These are phyloP conservation scores for Bombus consobrinus DNA, from an alignment of 1,140 invertebrate species.

Conservation along the genomic window DNA sequence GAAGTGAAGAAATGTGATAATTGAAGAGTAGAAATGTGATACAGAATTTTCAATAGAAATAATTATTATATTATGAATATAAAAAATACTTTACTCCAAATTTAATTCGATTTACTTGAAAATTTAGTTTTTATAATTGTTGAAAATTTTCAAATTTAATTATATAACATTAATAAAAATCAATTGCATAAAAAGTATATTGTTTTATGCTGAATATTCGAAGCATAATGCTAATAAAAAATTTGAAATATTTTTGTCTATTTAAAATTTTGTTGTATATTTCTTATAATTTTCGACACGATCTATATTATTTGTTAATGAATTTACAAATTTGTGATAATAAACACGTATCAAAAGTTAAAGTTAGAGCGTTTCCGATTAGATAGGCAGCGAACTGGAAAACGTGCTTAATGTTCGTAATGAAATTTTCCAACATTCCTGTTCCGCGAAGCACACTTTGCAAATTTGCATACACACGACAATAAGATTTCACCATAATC, in stretches of 20 bases:
- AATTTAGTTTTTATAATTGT: no score
- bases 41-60: no score
- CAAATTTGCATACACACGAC: slow-evolving; percentile 6
- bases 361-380: not conserved
- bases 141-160: no score
- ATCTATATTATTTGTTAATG: not conserved
- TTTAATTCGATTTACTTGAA: no score
- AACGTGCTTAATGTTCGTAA: slow-evolving; percentile 15
- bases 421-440: slow-evolving; percentile 17
- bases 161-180: no score
- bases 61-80: no score
- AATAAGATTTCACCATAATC: slow-evolving; percentile 20
- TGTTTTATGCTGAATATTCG: not conserved
- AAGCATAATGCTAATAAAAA: not conserved
- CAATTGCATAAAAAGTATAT: no score
- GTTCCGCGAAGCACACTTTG: slow-evolving; percentile 13
- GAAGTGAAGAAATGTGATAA: no score
- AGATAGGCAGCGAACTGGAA: not conserved
- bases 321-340: not conserved
- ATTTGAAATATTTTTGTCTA: not conserved
- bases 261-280: not conserved
- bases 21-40: no score
- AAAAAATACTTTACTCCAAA: no score
- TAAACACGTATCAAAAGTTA: not conserved
- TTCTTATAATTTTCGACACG: not conserved